Base-by-base conservation (phyloP, 2,888 invertebrate species). In the Idaea dimidiata region DNA sequence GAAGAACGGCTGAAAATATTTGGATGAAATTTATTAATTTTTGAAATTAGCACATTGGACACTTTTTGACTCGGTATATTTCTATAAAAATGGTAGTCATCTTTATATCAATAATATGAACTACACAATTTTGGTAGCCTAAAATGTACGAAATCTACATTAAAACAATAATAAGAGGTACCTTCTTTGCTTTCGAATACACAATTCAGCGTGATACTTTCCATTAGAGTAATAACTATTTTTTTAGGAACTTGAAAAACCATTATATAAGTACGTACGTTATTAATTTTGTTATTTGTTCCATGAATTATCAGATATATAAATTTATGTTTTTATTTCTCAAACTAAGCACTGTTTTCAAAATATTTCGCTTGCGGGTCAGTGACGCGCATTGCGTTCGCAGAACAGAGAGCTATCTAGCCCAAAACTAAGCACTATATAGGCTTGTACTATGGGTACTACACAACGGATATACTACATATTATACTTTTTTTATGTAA, bases 211-310 rank as follows among this genome's bases (percentile, higher is more conserved):
- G 61, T 60, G 58, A 54, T 62, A 63, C 67, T 68, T 68, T 70
- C 64, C 71, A 65, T 72, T 72, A 70, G 62, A 68, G 67, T 69
- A 68, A 67, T 65, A 68, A 71, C 67, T 64, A 69, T 72, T 72
- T 72, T 64, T 69, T 71, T 67, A 69, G 71, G 67, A 62, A 66
- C 67, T 55, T 62, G 53, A 63, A 59, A 59, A 62, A 17, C 59
- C 61, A 65, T 59, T 69, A 65, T 66, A 68, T 65, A 64, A 69
- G 62, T 62, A 63, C 65, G 33, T 60, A 58, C 65, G 64, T 66
- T 61, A 67, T 70, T 66, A 63, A 69, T 68, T 68, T 66, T 33
- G 59, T 58, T 59, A 66, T 68, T 63, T 61, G 33, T 66, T 65
- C 60, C 33, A 54, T 57, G 57, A 59, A 63, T 62, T 64, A 63